Base-by-base conservation (phyloP, 2,797 vertebrate genomes). In the Tenualosa thibaudeaui region DNA sequence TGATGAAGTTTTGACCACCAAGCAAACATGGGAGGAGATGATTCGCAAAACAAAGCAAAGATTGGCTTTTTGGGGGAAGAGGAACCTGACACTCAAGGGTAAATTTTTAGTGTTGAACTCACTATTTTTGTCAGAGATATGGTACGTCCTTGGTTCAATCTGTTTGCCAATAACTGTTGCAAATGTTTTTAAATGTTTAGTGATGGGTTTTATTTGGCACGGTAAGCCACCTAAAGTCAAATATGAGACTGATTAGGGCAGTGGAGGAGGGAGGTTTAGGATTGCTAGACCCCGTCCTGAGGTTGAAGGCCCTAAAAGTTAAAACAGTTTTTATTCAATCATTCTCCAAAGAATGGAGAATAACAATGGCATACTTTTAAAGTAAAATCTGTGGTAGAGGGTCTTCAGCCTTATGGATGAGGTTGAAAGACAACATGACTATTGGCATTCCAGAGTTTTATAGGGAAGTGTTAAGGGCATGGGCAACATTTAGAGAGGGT, bases 51-150 rank as follows among this genome's bases (percentile, higher is more conserved):
- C 60, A 65, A 65, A 65, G n/a, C 19, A 65, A 65, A 65, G 60
- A 65, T 65, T 65, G 24, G 22, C 60, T 2, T 65, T 65, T 7
- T 65, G 60, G 82, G 81, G 53, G 24, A 26, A 37, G 46, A 85
- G 65, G 68, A 24, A 7, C 1, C 19, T 83, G 0, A 31, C 6
- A 4, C 4, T 83, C 5, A 81, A 81, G 5, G 85, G 68, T 0
- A 86, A 86, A 58, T 19, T 83, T 15, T 62, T 86, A 24, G 56
- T 86, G 1, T 0, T 86, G 1, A 86, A 86, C 81, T 58, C 62
- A 15, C 49, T 81, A 1, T 60, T 60, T 53, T 65, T 40, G 7
- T 84, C 62, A 0, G 75, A 84, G 9, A 22, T 78, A 2, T 78
- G 83, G 26, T 53, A 43, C 26, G 8, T 84, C 53, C 75, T 82